Evolutionary conservation across 2,888 invertebrate genomes (phyloP).

Genomic region (Euclidia mi): DNA sequence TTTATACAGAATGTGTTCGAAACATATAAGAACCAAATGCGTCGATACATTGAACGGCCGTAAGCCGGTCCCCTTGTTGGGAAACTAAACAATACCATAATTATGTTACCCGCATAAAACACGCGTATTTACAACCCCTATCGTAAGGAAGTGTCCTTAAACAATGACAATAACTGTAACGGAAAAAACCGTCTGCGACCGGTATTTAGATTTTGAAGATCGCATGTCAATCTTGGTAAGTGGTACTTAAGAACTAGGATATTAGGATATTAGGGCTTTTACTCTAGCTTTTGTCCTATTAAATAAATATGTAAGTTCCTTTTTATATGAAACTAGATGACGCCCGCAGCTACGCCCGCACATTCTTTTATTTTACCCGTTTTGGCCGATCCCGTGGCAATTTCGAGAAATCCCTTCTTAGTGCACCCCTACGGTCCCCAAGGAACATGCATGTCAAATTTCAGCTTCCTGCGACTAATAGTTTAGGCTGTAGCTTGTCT

Average conservation of each 20-base stretch:
- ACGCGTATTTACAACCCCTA: conserved; percentile 61
- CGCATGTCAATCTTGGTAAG: conserved; percentile 1
- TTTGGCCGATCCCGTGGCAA: too few relatives aligned
- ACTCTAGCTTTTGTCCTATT: too few relatives aligned
- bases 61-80: conserved; percentile 26
- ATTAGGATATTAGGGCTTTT: too few relatives aligned
- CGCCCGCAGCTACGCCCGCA: too few relatives aligned
- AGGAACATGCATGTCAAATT: too few relatives aligned
- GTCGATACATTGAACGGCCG: conserved; percentile 27
- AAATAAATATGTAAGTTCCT: too few relatives aligned
- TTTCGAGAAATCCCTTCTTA: too few relatives aligned
- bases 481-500: too few relatives aligned
- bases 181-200: conserved; percentile 19
- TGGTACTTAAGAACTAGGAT: not conserved
- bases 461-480: too few relatives aligned
- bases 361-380: too few relatives aligned
- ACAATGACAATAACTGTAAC: conserved; percentile 42
- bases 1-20: conserved; percentile 22
- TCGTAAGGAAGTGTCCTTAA: conserved; percentile 45
- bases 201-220: not conserved
- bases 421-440: too few relatives aligned
- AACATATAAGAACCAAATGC: conserved; percentile 32
- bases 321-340: too few relatives aligned
- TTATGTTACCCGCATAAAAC: conserved; percentile 74
- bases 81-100: conserved; percentile 55